Base-by-base conservation (phyloP, 2,888 invertebrate species). In the Agonopterix heracliana region DNA sequence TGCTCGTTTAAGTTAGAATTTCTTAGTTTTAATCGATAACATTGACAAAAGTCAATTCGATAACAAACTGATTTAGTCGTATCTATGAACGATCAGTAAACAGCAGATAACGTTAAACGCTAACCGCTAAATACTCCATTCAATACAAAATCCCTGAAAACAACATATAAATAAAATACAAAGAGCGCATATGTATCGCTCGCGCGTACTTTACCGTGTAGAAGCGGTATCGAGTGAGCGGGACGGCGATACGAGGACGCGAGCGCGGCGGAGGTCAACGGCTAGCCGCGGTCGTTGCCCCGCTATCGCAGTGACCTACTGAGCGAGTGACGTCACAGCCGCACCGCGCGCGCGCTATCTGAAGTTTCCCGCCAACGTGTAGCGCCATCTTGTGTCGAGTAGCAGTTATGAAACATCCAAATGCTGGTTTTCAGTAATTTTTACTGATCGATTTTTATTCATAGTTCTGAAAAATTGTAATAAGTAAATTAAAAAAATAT, bases 221-320 rank as follows among this genome's bases (percentile, higher is more conserved):
- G 78, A 71, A 74, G 64, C 68, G 74, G 65, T 67, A 67, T 74
- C 65, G 82, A 61, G 73, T 52, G 78, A 84, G 74, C 59, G 78
- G 66, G 85, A 86, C 60, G 60, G 75, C 67, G 59, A 65, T 60
- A 78, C 61, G 63, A 84, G 83, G 84, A 82, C 84, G 84, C 81
- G 78, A 74, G 74, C 78, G 64, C 69, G 75, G 78, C 87, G 87
- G 89, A 89, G 89, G 89, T 89, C 89, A 89, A 89, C 89, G 89
- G 86, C 89, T 88, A 89, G 85, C 86, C 82, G 89, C 89, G 89
- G 89, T 88, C 89, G 88, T 89, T 88, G 89, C 88, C 88, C 89
- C 79, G 87, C 87, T 88, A 88, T 88, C 88, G 87, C 80, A 88
- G 86, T 89, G 89, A 89, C 89, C 89, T 88, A 89, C 88, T 89